These are phyloP conservation scores for Rhineura floridana DNA, from an alignment of 2,113 vertebrate genomes.

Conservation along the genomic window DNA sequence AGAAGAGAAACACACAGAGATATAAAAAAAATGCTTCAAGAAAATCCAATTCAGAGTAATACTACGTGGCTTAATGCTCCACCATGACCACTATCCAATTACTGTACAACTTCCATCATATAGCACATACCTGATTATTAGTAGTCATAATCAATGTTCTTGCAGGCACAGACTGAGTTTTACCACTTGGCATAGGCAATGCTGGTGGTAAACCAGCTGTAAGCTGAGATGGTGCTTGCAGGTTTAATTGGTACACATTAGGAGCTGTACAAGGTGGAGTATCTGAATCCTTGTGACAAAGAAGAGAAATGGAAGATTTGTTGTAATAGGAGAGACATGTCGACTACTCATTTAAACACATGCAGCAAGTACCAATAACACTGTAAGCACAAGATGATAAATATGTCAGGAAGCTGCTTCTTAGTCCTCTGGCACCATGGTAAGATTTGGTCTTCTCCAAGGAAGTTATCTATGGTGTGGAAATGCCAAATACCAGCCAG, in stretches of 20 bases:
- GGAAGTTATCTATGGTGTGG: background rate
- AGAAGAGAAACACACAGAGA: background rate
- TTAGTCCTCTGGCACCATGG: background rate
- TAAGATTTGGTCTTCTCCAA: background rate
- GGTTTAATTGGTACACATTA: conserved; percentile 81
- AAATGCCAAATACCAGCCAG: too few relatives aligned
- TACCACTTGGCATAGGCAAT: conserved; percentile 82
- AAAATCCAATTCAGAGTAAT: background rate
- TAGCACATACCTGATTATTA: conserved; percentile 86
- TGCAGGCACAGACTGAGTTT: conserved; percentile 77
- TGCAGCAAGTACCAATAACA: conserved; percentile 46
- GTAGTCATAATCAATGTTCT: conserved; percentile 84
- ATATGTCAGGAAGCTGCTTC: background rate
- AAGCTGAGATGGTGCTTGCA: conserved; percentile 80
- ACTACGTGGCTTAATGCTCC: background rate
- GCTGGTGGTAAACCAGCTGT: conserved; percentile 81
- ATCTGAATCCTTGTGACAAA: conserved; percentile 89
- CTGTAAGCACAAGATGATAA: conserved; percentile 22
- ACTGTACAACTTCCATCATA: conserved; percentile 34
- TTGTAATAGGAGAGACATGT: conserved; percentile 54
- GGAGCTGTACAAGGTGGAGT: conserved; percentile 84
- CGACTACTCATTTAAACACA: conserved; percentile 52
- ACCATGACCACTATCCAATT: background rate
- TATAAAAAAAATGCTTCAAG: background rate
- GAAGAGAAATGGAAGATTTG: conserved; percentile 56